Evolutionary conservation across 2,797 vertebrate genomes (phyloP).

Genomic region (Pipistrellus nathusii): DNA sequence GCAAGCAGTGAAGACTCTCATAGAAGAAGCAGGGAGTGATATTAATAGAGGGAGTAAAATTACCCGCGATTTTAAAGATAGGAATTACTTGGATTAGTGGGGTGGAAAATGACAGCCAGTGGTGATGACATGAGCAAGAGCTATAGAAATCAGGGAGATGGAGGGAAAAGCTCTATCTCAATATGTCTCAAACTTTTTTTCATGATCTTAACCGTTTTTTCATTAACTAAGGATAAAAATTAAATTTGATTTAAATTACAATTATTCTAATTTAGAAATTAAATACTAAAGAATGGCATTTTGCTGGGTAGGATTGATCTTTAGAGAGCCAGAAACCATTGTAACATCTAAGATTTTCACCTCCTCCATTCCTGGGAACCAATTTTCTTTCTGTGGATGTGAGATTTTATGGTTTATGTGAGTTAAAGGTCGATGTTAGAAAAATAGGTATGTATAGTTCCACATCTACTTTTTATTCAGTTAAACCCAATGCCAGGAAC

Average conservation of each 20-base stretch:
- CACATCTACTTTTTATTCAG: neutral
- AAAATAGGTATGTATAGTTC: neutral
- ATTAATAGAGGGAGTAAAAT: neutral
- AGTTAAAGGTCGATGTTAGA: neutral
- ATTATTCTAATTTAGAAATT: neutral
- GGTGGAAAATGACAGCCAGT: neutral
- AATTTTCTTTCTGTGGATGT: neutral
- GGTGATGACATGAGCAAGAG: neutral
- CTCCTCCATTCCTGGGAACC: neutral
- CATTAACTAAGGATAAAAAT: neutral
- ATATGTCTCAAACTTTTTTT: neutral
- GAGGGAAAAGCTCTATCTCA: neutral
- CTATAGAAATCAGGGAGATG: neutral
- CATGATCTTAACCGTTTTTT: neutral
- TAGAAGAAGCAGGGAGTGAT: neutral
- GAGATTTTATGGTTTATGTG: neutral
- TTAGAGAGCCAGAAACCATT: neutral
- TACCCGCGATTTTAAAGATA: neutral
- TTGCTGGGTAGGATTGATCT: neutral
- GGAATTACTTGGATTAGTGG: neutral
- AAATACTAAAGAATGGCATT: constrained; percentile 14
- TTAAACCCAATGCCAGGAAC: neutral
- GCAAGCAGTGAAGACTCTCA: neutral
- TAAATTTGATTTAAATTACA: neutral
- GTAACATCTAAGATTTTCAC: neutral